Base-by-base conservation (phyloP, 2,888 invertebrate genomes). In the Calliphora vomitoria region DNA sequence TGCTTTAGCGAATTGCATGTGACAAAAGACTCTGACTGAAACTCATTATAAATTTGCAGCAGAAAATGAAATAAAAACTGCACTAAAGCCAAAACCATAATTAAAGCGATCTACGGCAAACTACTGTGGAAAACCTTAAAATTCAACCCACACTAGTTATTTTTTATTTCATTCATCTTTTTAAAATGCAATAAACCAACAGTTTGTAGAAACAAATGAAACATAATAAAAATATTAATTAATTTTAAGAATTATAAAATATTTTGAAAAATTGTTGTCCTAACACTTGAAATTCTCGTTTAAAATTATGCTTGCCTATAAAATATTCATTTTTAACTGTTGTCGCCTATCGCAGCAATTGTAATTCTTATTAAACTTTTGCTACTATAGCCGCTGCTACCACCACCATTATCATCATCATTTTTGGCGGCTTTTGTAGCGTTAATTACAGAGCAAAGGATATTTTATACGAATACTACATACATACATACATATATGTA, bases 1-100 rank as follows among this genome's bases (percentile, higher is more conserved):
- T 87, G 85, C 82, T 85, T 87, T 85, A 74, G 82, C 85, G 82
- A 85, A 85, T 82, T 82, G 85, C 82, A 87, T 85, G 87, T 82
- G 85, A 85, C 85, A 85, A 79, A 85, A 82, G 74, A 71, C 82
- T 74, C 82, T 68, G 79, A 58, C 68, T 85, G 68, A 69, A 71
- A 79, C 80, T 84, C 81, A 80, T 87, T 87, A 80, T 80, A 60
- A 60, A 38, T 75, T 80, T 74, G 68, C 53, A 25, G 44, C 41
- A 60, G 6, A 44, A 62, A 50, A 50, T 13, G 15, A 41, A 66
- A 58, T 15, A 20, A 71, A 25, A 53, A 31, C 44, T 38, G 2
- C 35, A 71, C 6, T 31, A 15, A 35, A 60, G 13, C 1, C 4
- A 8, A 47, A 66, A 20, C 10, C 68, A 75, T n/a, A 75, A 47